A percentile compares a stretch with the other conserved stretches of the same genome.
These are phyloP conservation scores for Drosophila nr. perissopoda DNA, from an alignment of 2,888 invertebrate species.

Conservation along the genomic window DNA sequence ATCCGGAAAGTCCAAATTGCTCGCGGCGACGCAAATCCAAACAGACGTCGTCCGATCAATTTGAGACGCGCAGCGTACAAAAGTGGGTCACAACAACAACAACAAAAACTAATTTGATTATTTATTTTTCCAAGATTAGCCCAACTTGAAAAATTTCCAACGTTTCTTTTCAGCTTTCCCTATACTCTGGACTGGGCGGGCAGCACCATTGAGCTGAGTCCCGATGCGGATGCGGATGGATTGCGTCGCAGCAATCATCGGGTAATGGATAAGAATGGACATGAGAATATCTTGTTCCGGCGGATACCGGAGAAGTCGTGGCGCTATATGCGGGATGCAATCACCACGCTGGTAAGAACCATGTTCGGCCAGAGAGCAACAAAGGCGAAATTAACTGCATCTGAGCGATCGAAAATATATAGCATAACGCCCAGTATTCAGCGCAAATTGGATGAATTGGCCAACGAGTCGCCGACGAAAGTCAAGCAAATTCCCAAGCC, in stretches of 20 bases:
- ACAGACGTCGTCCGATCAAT: conserved; percentile 42
- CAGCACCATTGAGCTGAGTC: conserved; percentile 82
- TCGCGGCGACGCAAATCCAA: conserved; percentile 63
- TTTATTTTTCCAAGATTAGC: neutral
- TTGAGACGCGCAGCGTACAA: conserved; percentile 76
- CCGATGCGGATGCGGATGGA: conserved; percentile 60
- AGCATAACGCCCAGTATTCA: conserved; percentile 77
- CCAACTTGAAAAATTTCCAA: neutral
- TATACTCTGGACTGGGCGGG: conserved; percentile 81
- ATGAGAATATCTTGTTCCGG: conserved; percentile 82
- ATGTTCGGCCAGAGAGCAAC: conserved; percentile 56
- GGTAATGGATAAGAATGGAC: conserved; percentile 83
- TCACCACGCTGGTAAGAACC: conserved; percentile 93
- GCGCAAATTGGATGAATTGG: conserved; percentile 71
- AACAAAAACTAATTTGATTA: conserved; percentile 8
- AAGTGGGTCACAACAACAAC: conserved; percentile 70
- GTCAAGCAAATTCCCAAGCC: conserved; percentile 15
- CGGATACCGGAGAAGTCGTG: conserved; percentile 88
- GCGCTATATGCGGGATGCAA: conserved; percentile 92
- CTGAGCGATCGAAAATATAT: conserved; percentile 66
- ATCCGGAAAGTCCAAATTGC: conserved; percentile 80
- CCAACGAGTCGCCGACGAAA: conserved; percentile 60
- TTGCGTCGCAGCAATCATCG: conserved; percentile 70
- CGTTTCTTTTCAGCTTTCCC: conserved; percentile 59
- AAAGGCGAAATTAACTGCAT: conserved; percentile 23